Evolutionary conservation across 2,113 vertebrate species (phyloP).

Genomic region (Mastomys natalensis): DNA sequence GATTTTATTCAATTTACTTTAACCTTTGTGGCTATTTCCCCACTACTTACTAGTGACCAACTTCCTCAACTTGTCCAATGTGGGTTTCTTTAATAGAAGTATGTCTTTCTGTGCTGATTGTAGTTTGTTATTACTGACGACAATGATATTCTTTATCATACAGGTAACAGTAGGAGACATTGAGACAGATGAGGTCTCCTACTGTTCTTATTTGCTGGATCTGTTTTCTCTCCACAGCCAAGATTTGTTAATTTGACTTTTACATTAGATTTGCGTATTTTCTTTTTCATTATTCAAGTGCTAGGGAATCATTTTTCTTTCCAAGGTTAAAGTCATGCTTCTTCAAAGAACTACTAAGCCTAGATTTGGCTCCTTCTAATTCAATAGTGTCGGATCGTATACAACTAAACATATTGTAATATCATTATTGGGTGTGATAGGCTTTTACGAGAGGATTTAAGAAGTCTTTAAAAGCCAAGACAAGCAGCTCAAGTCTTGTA

Average conservation of each 20-base stretch:
- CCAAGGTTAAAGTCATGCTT: not conserved
- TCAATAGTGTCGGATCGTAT: not conserved
- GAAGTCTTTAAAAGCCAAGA: not conserved
- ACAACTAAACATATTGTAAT: conserved; percentile 32
- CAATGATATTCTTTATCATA: not conserved
- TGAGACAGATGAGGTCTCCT: not conserved
- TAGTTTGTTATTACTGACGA: not conserved
- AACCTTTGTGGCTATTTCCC: not conserved
- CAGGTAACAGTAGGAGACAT: not conserved
- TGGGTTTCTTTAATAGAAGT: conserved; percentile 3
- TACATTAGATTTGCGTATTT: not conserved
- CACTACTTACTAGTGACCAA: not conserved
- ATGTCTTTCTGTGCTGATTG: not conserved
- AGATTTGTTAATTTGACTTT: conserved; percentile 13
- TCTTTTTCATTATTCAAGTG: conserved; percentile 6
- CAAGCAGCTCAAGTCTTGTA: not conserved
- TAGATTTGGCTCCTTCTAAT: conserved; percentile 52
- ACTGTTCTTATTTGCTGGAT: not conserved
- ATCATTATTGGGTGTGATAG: conserved; percentile 22
- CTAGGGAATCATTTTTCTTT: not conserved
- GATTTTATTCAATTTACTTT: not conserved
- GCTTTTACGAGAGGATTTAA: not conserved
- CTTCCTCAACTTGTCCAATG: conserved; percentile 21
- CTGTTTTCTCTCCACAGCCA: not conserved
- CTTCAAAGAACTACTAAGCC: conserved; percentile 46